Percentiles rank a stretch among this genome's conserved stretches.
phyloP scores from a whole-genome alignment of 2,113 vertebrate genomes.

The Petrocephalus zakoni region DNA sequence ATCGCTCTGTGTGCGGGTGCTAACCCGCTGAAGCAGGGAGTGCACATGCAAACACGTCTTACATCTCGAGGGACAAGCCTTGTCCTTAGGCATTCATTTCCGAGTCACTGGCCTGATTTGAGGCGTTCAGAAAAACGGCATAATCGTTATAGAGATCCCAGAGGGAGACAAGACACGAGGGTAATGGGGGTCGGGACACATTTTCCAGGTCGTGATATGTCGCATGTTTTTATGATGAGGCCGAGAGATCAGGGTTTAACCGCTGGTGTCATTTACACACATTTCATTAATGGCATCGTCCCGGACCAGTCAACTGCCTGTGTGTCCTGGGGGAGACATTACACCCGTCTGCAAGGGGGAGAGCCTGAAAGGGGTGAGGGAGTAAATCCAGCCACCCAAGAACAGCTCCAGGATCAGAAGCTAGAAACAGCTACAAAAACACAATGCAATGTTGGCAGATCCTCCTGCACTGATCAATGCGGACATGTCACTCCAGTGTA shows the following conservation, averaged over 20 bases:
- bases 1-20: background rate
- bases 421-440: background rate
- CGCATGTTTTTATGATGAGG: background rate
- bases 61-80: background rate
- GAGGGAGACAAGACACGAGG: background rate
- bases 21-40: background rate
- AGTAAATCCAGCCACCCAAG: too few relatives aligned
- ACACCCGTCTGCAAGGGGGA: background rate
- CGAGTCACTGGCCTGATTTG: background rate
- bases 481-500: background rate
- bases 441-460: background rate
- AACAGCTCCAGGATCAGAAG: background rate
- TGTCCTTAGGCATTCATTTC: background rate
- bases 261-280: slow-evolving; percentile 7
- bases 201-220: background rate
- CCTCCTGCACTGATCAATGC: background rate
- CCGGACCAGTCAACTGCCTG: background rate
- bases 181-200: background rate
- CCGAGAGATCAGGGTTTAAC: slow-evolving; percentile 25
- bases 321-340: background rate
- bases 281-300: slow-evolving; percentile 22
- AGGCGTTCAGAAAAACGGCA: background rate
- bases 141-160: background rate
- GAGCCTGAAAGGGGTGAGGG: background rate
- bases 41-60: background rate